Base-by-base conservation (phyloP, 2,113 vertebrate species). In the Sander lucioperca region DNA sequence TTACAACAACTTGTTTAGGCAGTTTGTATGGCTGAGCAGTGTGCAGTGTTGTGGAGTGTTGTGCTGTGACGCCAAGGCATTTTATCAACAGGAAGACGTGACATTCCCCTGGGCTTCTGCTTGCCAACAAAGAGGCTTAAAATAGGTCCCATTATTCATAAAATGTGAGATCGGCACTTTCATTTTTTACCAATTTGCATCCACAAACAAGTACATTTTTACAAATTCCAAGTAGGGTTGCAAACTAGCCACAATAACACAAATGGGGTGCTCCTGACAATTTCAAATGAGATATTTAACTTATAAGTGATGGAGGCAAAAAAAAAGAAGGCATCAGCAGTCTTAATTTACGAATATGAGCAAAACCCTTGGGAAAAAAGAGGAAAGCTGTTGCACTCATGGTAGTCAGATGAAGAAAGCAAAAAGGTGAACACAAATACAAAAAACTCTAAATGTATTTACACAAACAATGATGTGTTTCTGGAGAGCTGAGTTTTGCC, bases 1-100 rank as follows among this genome's bases (percentile, higher is more conserved):
- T 48, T 56, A 43, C 27, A 65, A 36, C 6, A 62, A 19, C 82
- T 59, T 30, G 18, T 39, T 64, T 47, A 36, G n/a, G 64, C 47
- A 43, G 23, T 47, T 36, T 51, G 21, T n/a, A 8, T 64, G 33
- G 21, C 23, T 67, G 33, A 27, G 75, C 69, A 72, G 70, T 73
- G 89, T 67, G 78, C 51, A 74, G 72, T 59, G 66, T 80, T 81
- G 51, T 57, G 66, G 62, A 78, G 77, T 77, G 63, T 68, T 78
- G 86, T 82, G 74, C 61, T 88, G 85, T 75, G 58, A 84, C 1
- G 62, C 79, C 66, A 80, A 89, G 86, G 74, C 77, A 80, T 91
- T 91, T 90, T 72, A 87, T 78, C 71, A 83, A 87, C 83, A 89
- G 87, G 81, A 92, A 92, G 86, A 88, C 67, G 30, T 61, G 62